phyloP scores from a whole-genome alignment of 2,113 vertebrate species.

The Actenoides hombroni region DNA sequence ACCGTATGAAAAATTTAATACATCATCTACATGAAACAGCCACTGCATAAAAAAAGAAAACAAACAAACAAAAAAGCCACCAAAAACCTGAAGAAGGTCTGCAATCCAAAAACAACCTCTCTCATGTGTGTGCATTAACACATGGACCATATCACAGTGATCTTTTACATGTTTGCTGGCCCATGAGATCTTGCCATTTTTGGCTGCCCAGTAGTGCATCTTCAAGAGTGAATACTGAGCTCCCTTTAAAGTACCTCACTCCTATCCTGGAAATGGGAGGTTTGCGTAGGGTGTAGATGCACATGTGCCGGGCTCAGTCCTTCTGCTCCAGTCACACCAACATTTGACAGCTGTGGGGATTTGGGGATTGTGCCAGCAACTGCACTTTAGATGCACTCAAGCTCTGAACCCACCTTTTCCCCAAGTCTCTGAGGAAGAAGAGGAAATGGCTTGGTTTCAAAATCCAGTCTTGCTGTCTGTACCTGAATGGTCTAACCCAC shows the following conservation, averaged over 20 bases:
- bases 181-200: neutral
- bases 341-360: neutral
- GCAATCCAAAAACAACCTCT: neutral
- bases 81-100: neutral
- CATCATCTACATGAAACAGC: neutral
- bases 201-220: neutral
- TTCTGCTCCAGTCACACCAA: neutral
- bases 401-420: neutral
- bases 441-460: neutral
- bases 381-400: neutral
- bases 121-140: neutral
- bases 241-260: neutral
- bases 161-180: neutral
- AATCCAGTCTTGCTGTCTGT: neutral
- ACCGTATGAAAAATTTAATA: neutral
- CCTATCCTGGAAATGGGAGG: neutral
- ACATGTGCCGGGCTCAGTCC: neutral
- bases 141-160: neutral
- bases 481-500: neutral
- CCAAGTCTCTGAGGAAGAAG: neutral
- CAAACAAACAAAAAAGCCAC: neutral
- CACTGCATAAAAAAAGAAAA: too few species aligned
- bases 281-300: neutral
- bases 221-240: neutral
- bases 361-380: neutral